phyloP scores from a whole-genome alignment of 2,797 vertebrate species.

The Meriones psammophilus region DNA sequence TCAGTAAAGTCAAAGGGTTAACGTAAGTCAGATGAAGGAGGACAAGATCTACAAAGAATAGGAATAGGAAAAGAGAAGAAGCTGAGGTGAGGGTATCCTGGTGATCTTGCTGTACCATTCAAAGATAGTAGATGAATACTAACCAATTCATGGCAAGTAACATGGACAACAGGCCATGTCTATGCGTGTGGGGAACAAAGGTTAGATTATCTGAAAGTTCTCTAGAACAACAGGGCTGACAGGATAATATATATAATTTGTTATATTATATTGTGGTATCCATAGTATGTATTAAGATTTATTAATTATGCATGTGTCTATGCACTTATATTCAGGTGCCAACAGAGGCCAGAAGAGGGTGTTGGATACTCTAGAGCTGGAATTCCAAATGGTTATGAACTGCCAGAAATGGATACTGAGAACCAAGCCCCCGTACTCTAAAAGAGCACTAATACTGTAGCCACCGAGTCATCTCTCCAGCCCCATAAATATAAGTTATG shows the following conservation, averaged over 20 bases:
- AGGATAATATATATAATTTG: background rate
- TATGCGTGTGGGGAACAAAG: conserved; percentile 3
- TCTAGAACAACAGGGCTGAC: background rate
- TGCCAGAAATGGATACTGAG: background rate
- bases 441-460: background rate
- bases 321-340: background rate
- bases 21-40: background rate
- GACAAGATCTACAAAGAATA: background rate
- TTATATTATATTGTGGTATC: too few relatives aligned
- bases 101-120: background rate
- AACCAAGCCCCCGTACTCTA: background rate
- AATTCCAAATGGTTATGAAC: background rate
- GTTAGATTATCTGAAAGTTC: background rate
- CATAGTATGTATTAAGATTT: too few relatives aligned
- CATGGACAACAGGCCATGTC: background rate
- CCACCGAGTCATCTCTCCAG: background rate
- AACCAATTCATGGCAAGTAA: background rate
- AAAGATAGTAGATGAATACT: background rate
- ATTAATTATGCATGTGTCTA: background rate
- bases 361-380: background rate
- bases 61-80: background rate
- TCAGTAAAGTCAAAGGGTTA: conserved; percentile 47
- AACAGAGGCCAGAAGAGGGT: background rate
- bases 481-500: background rate
- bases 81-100: background rate